Base-by-base conservation (phyloP, 2,888 invertebrate species). In the Sclerodermus sp. region DNA sequence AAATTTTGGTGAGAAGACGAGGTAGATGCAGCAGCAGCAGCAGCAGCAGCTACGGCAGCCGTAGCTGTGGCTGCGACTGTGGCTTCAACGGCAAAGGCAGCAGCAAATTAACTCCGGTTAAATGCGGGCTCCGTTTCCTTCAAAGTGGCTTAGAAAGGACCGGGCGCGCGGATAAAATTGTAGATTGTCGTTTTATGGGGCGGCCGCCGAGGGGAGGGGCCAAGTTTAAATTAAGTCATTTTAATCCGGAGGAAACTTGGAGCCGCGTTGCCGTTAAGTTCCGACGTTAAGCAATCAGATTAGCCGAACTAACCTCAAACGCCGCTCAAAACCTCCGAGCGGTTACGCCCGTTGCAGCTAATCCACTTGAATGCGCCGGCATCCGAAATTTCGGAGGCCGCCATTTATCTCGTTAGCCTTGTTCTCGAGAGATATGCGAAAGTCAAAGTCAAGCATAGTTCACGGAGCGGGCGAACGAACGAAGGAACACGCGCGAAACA, bases 201-300 rank as follows among this genome's bases (percentile, higher is more conserved):
- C 15, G 17, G 10, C 15, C 4, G 15, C 39, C 53, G 45, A 43
- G 55, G 42, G 55, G 39, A 40, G 50, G 55, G 50, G 47, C 51
- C 52, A 62, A 61, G 45, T 61, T 61, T 61, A 61, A 61, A 61
- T 61, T 62, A 62, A 61, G 62, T 61, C 58, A 56, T 61, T 61
- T 61, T 61, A 61, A 61, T 61, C 61, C 62, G 38, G 34, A 14
- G 16, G 47, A 41, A 47, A 47, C 42, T 23, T 23, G 23, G 23
- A 23, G 23, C 23, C 23, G 51, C 51, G 53, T 53, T 57, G 39
- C 57, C 55, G 60, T 62, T 59, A 57, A 62, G 57, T 57, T 59
- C 52, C 42, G 51, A 55, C 62, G 62, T 60, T 58, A 63, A 63
- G 60, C 60, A 60, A 62, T 63, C 60, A 56, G 63, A 60, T 62